Percentiles rank a stretch among this genome's conserved stretches.
phyloP scores from a whole-genome alignment of 1,140 invertebrate genomes.

The Alviniconcha marisindica region DNA sequence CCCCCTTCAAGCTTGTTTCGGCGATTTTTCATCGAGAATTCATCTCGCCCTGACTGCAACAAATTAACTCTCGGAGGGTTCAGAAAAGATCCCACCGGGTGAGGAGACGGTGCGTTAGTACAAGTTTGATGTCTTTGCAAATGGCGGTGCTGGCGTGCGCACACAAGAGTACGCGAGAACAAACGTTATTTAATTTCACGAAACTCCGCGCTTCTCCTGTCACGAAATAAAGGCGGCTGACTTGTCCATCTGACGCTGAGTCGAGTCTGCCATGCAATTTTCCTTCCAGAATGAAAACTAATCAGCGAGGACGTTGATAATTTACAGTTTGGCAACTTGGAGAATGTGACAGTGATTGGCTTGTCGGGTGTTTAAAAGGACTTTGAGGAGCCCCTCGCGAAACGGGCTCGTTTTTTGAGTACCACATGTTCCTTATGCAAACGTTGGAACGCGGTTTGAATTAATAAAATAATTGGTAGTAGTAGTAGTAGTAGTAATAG shows the following conservation, averaged over 20 bases:
- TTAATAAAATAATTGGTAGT: no score
- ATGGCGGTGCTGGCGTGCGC: neutral
- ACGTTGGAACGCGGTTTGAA: no score
- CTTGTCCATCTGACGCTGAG: no score
- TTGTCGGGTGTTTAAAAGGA: neutral
- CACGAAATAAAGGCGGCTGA: no score
- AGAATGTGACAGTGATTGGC: neutral
- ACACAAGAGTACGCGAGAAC: neutral
- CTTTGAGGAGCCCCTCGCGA: no score
- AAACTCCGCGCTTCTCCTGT: no score
- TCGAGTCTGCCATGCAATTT: neutral
- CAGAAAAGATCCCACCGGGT: neutral
- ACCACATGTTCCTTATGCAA: no score
- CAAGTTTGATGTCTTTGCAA: neutral
- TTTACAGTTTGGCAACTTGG: neutral
- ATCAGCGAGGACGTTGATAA: neutral
- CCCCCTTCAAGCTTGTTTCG: no score
- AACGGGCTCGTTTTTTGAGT: no score
- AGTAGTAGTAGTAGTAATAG: no score
- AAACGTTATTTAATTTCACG: neutral
- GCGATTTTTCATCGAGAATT: no score
- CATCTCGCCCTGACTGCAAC: neutral
- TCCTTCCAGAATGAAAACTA: neutral
- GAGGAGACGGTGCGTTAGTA: neutral
- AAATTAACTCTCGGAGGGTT: neutral